phyloP scores from a whole-genome alignment of 2,888 invertebrate species.

The Pristionchus mayeri region DNA sequence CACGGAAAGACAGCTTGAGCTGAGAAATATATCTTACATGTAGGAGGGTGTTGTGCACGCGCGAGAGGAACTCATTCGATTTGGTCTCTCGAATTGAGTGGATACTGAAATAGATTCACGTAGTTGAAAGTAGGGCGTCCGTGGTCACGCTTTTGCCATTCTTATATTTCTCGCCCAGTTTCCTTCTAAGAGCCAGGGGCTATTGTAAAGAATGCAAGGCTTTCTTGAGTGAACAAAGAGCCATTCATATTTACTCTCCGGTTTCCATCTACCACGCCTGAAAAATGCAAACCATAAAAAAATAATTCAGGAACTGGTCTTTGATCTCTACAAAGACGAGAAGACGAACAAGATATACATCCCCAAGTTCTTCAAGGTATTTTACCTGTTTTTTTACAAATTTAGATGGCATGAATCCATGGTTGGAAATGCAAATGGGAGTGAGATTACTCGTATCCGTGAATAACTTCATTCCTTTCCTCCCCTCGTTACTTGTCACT shows the following conservation, averaged over 20 bases:
- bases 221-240: constrained; percentile 39
- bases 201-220: constrained; percentile 28
- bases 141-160: background rate
- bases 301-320: constrained; percentile 61
- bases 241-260: background rate
- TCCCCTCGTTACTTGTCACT: background rate
- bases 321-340: constrained; percentile 67
- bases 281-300: too few species aligned
- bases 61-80: background rate
- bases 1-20: background rate
- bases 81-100: background rate
- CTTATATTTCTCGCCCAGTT: background rate
- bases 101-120: background rate
- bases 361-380: constrained; percentile 66
- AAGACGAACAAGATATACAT: constrained; percentile 64
- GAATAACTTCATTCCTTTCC: background rate
- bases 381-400: background rate
- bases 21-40: background rate
- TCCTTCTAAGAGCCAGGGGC: background rate
- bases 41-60: background rate
- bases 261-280: background rate
- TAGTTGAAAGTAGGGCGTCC: background rate
- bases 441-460: background rate
- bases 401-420: background rate
- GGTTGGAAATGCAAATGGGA: background rate